Evolutionary conservation across 2,888 invertebrate genomes (phyloP).

Genomic region (Branchellion lobata): DNA sequence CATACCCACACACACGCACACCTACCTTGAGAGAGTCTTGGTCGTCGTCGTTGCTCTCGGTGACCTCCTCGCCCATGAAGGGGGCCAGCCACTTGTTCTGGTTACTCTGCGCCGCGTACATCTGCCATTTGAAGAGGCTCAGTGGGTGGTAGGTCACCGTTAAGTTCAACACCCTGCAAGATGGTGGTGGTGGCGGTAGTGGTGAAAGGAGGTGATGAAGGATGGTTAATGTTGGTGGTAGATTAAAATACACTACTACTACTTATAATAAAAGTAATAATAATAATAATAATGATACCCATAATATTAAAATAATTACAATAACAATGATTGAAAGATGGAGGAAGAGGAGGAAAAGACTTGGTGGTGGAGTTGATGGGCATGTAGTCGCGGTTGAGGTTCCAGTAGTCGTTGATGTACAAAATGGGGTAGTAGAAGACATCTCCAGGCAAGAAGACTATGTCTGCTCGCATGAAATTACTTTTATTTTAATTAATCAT

Average conservation of each 20-base stretch:
- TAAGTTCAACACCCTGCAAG: slow-evolving; percentile 62
- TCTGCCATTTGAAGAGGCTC: slow-evolving; percentile 94
- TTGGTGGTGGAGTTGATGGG: slow-evolving; percentile 79
- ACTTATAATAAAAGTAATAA: too few relatives aligned
- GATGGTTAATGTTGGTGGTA: background rate
- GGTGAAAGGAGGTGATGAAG: background rate
- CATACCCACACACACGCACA: too few relatives aligned
- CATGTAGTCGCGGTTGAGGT: slow-evolving; percentile 85
- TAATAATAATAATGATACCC: too few relatives aligned
- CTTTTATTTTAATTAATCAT: background rate
- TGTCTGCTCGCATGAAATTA: slow-evolving; percentile 68
- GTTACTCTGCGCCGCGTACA: slow-evolving; percentile 93
- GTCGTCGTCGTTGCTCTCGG: slow-evolving; percentile 65
- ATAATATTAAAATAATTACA: background rate
- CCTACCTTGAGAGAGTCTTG: slow-evolving; percentile 69
- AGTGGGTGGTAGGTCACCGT: slow-evolving; percentile 73
- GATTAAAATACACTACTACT: background rate
- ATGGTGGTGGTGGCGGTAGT: too few relatives aligned
- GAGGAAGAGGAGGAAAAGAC: too few relatives aligned
- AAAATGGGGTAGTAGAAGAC: slow-evolving; percentile 88
- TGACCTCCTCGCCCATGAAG: slow-evolving; percentile 65
- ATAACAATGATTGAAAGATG: background rate
- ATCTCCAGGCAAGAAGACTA: slow-evolving; percentile 82
- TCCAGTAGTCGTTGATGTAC: slow-evolving; percentile 97
- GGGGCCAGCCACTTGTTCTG: slow-evolving; percentile 75